Conservation (phyloP, 1,140 invertebrate species). For the Zaprionus inermis region DNA sequence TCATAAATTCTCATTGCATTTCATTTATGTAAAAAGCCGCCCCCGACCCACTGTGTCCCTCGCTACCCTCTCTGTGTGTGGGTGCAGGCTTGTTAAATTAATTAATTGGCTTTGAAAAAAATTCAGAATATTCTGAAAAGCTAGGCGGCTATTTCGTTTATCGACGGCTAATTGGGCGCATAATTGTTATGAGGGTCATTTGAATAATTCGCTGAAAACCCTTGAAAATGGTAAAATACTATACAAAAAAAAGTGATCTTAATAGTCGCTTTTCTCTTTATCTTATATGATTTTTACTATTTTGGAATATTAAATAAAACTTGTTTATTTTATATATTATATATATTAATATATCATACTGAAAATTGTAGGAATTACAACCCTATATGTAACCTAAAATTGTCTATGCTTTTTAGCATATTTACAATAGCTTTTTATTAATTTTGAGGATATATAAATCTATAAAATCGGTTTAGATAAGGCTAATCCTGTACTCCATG, state of each 20-base stretch:
- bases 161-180: conserved; percentile 65
- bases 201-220: conserved; percentile 52
- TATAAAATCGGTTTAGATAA: too few relatives aligned
- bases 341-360: too few relatives aligned
- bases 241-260: too few relatives aligned
- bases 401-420: too few relatives aligned
- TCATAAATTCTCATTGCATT: conserved; percentile 80
- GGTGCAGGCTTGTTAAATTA: conserved; percentile 69
- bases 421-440: too few relatives aligned
- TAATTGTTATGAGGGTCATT: conserved; percentile 80
- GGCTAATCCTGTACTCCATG: too few relatives aligned
- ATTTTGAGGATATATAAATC: too few relatives aligned
- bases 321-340: too few relatives aligned
- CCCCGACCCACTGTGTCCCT: neutral
- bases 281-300: too few relatives aligned
- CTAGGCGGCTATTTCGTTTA: conserved; percentile 21
- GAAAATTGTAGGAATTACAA: too few relatives aligned
- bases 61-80: conserved; percentile 16
- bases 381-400: too few relatives aligned
- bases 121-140: conserved; percentile 30
- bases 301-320: too few relatives aligned
- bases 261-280: neutral
- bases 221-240: neutral
- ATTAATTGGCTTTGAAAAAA: conserved; percentile 71
- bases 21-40: conserved; percentile 67